Base-by-base conservation (phyloP, 1,140 invertebrate genomes). In the Magallana angulata region DNA sequence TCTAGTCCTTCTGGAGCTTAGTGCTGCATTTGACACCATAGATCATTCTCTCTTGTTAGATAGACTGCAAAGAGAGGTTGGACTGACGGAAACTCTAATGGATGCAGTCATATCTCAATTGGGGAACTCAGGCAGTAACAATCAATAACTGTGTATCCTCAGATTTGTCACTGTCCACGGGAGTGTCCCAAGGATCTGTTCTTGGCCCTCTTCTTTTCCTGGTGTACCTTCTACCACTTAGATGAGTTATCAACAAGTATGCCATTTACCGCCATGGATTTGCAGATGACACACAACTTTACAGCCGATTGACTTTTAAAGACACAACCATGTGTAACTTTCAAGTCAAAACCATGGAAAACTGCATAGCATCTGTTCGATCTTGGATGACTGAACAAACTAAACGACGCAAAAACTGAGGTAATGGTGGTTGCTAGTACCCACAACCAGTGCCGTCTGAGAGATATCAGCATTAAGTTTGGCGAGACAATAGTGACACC, bases 241-340 rank as follows among this genome's bases (percentile, higher is more conserved):
- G 59, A 16, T 4, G 59, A 60, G 59, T 60, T 16, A 60, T 60
- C 59, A 16, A 60, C 59, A 60, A 60, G 59, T 60, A 60, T 60
- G 59, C 62, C 16, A 64, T 64, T 1, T 14, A 64, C 11, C 62
- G 62, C 18, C 14, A 64, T n/a, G 6, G 16, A 64, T 16, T 64
- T 14, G 62, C 62, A 64, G 62, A 64, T 64, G 62, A 64, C 16
- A 64, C 62, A n/a, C 62, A 64, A 64, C 62, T 64, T 64, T 64
- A 64, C 7, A 64, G 16, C 16, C 62, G 62, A n/a, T 64, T 64
- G 62, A 64, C 1, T 64, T 7, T 64, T 14, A 64, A 64, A 64
- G 18, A 7, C 62, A 64, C 62, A n/a, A 14, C 1, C 62, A 64
- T 64, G 62, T 14, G 18, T 68, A 36, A 36, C 36, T 36, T 36